A percentile compares a stretch with the other conserved stretches of the same genome.
Evolutionary conservation across 2,888 invertebrate species (phyloP).

Genomic region (Ganaspis brasiliensis): DNA sequence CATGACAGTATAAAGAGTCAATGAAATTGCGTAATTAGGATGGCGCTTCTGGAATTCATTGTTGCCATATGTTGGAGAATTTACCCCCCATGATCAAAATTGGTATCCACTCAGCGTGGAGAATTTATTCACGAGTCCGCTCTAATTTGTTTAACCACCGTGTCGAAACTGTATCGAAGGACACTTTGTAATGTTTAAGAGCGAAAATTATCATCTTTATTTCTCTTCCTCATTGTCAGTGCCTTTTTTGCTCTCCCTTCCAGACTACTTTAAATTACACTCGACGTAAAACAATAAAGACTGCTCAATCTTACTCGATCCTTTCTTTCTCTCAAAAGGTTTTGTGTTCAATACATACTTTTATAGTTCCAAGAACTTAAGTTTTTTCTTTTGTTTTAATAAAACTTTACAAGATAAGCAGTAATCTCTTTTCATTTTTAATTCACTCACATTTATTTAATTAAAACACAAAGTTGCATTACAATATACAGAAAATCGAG

Average conservation of each 20-base stretch:
- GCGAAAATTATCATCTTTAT: constrained; percentile 35
- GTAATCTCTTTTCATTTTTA: not conserved
- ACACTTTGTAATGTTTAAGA: constrained; percentile 37
- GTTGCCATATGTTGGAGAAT: constrained; percentile 70
- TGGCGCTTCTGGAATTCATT: constrained; percentile 41
- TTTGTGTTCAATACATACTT: constrained; percentile 23
- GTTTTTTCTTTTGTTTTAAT: not conserved
- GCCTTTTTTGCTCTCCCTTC: constrained; percentile 7
- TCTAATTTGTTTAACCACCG: constrained; percentile 74
- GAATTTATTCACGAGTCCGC: constrained; percentile 72
- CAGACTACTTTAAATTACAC: constrained; percentile 34
- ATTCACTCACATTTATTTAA: too few relatives aligned
- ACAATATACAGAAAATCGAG: too few relatives aligned
- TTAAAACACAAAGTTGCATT: too few relatives aligned
- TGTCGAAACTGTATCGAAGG: constrained; percentile 59
- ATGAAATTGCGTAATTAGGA: constrained; percentile 27
- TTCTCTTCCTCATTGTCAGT: constrained; percentile 12
- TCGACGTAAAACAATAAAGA: constrained; percentile 36
- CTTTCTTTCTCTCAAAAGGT: constrained; percentile 22
- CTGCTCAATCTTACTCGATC: constrained; percentile 26
- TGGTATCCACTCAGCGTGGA: constrained; percentile 65
- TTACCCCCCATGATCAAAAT: constrained; percentile 66
- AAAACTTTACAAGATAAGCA: not conserved
- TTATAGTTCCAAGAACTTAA: not conserved
- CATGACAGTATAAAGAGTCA: not conserved